Evolutionary conservation across 2,888 invertebrate genomes (phyloP), one percentile per base, ranked within the genome.

Genomic region (Laspeyria flexula): DNA sequence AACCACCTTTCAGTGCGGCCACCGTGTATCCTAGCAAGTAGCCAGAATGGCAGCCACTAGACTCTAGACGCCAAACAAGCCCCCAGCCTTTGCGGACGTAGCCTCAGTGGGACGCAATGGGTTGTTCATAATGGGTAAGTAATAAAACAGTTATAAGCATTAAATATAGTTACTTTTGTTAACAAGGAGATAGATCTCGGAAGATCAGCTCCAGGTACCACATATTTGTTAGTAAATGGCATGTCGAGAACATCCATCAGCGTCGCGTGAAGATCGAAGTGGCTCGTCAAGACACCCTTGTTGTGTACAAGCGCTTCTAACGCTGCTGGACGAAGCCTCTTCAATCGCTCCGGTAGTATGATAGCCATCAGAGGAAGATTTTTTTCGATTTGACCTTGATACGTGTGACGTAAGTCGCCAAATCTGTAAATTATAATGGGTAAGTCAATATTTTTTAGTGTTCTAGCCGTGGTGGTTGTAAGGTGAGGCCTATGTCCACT

Each of bases 371-470:
- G 96, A 0, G 99, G 99, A 48, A 98, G 81, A 1, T 98, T 93
- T 79, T 99, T 98, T 76, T 99, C 98, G 51, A 97, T 94, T 81
- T 97, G 97, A 0, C 98, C 98, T 82, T 98, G 98, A 7, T 96
- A 92, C 0, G 97, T 98, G 68, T 96, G 94, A 0, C 98, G 94
- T 7, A 97, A 94, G 41, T 94, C 93, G 0, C 96, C 95, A 85
- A 96, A 98, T 77, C 98, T 96, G 72, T 18, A 59, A 43, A 25
- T 10, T 6, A 5, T 12, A 12, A 5, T 12, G 11, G 11, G 4
- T 30, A 12, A 30, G n/a, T n/a, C n/a, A 1, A 3, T 6, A 12
- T 12, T 30, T 12, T 30, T 5, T 3, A 6, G 18, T 5, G 3
- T 6, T 12, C n/a, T n/a, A n/a, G n/a, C n/a, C n/a, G n/a, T 12